Percentiles rank a stretch among this genome's conserved stretches.
Evolutionary conservation across 2,888 invertebrate species (phyloP).

Genomic region (Tetramorium bicarinatum): DNA sequence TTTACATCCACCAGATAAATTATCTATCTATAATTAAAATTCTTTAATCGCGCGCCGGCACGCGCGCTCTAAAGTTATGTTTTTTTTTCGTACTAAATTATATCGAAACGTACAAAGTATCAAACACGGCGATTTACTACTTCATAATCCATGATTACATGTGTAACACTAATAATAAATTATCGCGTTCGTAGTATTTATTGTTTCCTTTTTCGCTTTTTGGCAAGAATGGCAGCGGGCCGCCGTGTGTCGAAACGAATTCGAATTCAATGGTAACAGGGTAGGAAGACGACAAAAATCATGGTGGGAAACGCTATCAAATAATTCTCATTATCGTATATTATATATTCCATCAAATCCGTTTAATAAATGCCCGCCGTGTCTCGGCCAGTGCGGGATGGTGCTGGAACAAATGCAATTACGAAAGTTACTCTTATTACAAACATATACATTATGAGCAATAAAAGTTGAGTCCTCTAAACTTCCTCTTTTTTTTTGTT

Average conservation of each 20-base stretch:
- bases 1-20: conserved; percentile 39
- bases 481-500: conserved; percentile 52
- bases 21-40: conserved; percentile 47
- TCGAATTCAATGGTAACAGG: conserved; percentile 62
- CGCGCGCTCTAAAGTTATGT: conserved; percentile 33
- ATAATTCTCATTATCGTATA: conserved; percentile 59
- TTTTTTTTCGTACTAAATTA: conserved; percentile 46
- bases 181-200: conserved; percentile 61
- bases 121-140: conserved; percentile 44
- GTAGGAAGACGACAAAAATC: conserved; percentile 82
- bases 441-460: conserved; percentile 84
- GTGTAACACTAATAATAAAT: conserved; percentile 54
- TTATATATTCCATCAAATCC: conserved; percentile 65
- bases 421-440: conserved; percentile 80
- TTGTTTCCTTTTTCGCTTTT: conserved; percentile 48
- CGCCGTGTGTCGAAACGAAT: conserved; percentile 64
- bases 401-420: conserved; percentile 79
- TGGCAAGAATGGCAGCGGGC: conserved; percentile 56
- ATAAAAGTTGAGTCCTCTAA: conserved; percentile 82
- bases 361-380: conserved; percentile 70
- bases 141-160: conserved; percentile 37
- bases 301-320: conserved; percentile 73
- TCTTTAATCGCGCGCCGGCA: conserved; percentile 45
- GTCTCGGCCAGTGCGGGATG: conserved; percentile 60
- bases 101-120: conserved; percentile 59